Conservation (phyloP, 2,888 invertebrate species). For the Megamerina dolium region DNA sequence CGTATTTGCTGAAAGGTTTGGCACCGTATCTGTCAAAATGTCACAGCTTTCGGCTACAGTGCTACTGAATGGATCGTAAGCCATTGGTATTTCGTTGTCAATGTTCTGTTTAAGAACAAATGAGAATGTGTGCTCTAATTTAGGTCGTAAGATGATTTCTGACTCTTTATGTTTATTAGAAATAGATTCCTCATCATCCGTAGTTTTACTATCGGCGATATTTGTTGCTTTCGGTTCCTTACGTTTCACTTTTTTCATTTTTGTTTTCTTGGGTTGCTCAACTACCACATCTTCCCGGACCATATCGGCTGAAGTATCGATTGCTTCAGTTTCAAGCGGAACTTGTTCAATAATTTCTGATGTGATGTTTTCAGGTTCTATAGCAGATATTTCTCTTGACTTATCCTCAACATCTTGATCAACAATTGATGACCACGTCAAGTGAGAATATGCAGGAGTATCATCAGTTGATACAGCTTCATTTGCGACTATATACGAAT, state of each 20-base stretch:
- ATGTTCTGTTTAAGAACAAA: neutral
- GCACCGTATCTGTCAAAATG: too few species aligned
- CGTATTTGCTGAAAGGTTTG: too few species aligned
- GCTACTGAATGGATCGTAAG: too few species aligned
- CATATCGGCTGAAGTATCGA: constrained; percentile 1
- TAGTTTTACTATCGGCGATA: neutral
- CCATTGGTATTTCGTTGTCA: constrained; percentile 9
- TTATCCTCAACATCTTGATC: neutral
- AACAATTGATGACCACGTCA: neutral
- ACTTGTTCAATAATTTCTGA: too few species aligned
- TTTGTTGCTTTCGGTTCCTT: neutral
- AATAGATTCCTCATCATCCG: neutral
- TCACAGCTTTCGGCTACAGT: too few species aligned
- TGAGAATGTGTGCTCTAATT: constrained; percentile 1
- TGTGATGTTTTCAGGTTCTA: too few species aligned
- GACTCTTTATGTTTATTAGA: neutral
- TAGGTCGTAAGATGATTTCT: too few species aligned
- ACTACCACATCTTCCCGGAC: neutral
- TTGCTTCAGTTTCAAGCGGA: too few species aligned
- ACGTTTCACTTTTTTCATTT: neutral
- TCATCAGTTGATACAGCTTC: too few species aligned
- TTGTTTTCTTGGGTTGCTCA: neutral
- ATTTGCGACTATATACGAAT: too few species aligned
- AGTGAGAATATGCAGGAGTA: too few species aligned
- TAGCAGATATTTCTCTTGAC: too few species aligned